Evolutionary conservation across 2,113 vertebrate genomes (phyloP), one percentile per base, ranked within the genome.

Genomic region (Vireo altiloquus): DNA sequence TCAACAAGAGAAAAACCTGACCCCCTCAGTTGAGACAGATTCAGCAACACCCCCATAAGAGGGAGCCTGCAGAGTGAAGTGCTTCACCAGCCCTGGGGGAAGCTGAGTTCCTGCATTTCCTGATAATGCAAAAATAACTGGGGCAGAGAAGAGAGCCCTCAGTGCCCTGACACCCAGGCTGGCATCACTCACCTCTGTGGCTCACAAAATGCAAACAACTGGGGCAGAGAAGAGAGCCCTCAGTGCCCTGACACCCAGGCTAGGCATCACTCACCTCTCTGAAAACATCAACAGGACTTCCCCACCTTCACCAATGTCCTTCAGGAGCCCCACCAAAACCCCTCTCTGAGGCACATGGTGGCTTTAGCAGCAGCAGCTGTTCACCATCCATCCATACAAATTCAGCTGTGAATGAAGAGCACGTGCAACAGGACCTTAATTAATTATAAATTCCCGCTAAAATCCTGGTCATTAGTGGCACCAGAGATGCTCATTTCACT

Each of bases 141-240:
- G 30, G 15, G 27, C 52, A 89, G 5, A 40, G 35, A 17, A 20
- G 50, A 15, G 28, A 23, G 0, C 63, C 63, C 33, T 19, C 22
- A 0, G 35, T 4, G 4, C 11, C 4, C 65, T 2, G 12, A 3
- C 10, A 3, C 3, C 1, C 24, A 7, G 35, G n/a, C 53, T 19
- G 47, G 11, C 39, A 15, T 6, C 52, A 1, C 74, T 13, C 0
- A 11, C 28, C 42, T 11, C 19, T 49, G 24, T 2, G 70, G 4
- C 68, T 5, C 1, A 5, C 6, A 1, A 8, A 75, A 20, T 50
- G 23, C n/a, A 12, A 19, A 33, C 2, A 49, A 35, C 59, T 15
- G 50, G 30, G 15, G 27, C 52, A 89, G 5, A 40, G 35, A 17
- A 20, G 50, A 15, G 28, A 23, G 0, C 63, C 63, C 33, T 19